Evolutionary conservation across 2,113 vertebrate species (phyloP), one percentile per base, ranked within the genome.

Genomic region (Etia nguti): DNA sequence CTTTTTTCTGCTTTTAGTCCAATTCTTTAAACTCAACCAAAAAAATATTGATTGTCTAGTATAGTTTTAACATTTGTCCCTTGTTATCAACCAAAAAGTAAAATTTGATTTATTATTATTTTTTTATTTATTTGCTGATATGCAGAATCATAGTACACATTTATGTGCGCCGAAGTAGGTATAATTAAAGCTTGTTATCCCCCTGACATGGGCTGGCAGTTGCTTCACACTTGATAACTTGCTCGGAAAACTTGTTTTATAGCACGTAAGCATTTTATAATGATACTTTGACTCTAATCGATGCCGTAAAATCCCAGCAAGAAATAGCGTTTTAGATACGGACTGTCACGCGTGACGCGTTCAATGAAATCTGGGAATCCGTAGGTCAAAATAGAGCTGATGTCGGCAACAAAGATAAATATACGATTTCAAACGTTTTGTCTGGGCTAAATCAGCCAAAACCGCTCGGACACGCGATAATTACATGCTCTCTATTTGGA

Each of bases 211-310:
- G 24, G 50, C 22, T 46, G 36, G 11, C 10, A 9, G 54, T 83
- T 41, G 56, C 73, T 52, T 70, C 16, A 43, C 31, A 31, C n/a
- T 26, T 60, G n/a, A 73, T 54, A 11, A 56, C n/a, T 6, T 41
- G 7, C 13, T 11, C 7, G n/a, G 4, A 2, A 56, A 16, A 10
- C 6, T 34, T 4, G 26, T 65, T 89, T 85, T 86, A 92, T 11
- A 7, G 10, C 81, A 9, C 13, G 29, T 73, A 20, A 85, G 16
- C 18, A 2, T 52, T 86, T 91, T 86, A 86, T 83, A 81, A 83
- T 85, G 80, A 81, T 20, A 88, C 86, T 83, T 92, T 88, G 90
- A 85, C 24, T 41, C 20, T 4, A 11, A 41, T 65, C 16, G 12
- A 38, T 4, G 8, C 55, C 16, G 8, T 85, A 75, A 81, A 90